Conservation (phyloP, 2,888 invertebrate species). For the Rugalucina vietnamica region DNA sequence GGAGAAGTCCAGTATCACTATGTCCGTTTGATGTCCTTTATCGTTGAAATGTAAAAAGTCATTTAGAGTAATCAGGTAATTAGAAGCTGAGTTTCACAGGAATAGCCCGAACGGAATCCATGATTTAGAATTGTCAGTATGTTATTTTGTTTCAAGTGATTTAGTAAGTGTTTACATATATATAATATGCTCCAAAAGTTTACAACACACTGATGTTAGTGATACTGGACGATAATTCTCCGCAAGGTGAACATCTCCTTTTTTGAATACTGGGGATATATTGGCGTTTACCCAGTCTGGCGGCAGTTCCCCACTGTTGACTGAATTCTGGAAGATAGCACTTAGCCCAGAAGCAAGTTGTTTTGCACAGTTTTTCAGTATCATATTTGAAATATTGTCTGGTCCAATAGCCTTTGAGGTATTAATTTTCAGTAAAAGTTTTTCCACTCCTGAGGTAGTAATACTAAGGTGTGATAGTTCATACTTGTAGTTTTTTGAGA, state of each 20-base stretch:
- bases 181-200: slow-evolving; percentile 49
- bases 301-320: slow-evolving; percentile 9
- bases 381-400: slow-evolving; percentile 12
- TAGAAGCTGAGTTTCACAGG: slow-evolving; percentile 46
- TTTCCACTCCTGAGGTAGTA: neutral
- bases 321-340: slow-evolving; percentile 32
- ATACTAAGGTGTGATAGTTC: neutral
- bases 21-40: neutral
- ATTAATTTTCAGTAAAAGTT: neutral
- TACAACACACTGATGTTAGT: slow-evolving; percentile 45
- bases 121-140: slow-evolving; percentile 48
- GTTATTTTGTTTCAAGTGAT: slow-evolving; percentile 42
- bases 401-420: slow-evolving; percentile 17
- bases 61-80: neutral
- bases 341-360: slow-evolving; percentile 25
- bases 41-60: neutral
- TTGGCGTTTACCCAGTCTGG: slow-evolving; percentile 48
- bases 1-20: neutral
- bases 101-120: slow-evolving; percentile 35
- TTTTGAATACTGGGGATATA: slow-evolving; percentile 44
- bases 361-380: slow-evolving; percentile 15
- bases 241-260: slow-evolving; percentile 40
- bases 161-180: slow-evolving; percentile 44
- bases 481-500: neutral
- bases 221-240: slow-evolving; percentile 52